phyloP scores from a whole-genome alignment of 2,888 invertebrate genomes.

The Scrobipalpa atriplicella region DNA sequence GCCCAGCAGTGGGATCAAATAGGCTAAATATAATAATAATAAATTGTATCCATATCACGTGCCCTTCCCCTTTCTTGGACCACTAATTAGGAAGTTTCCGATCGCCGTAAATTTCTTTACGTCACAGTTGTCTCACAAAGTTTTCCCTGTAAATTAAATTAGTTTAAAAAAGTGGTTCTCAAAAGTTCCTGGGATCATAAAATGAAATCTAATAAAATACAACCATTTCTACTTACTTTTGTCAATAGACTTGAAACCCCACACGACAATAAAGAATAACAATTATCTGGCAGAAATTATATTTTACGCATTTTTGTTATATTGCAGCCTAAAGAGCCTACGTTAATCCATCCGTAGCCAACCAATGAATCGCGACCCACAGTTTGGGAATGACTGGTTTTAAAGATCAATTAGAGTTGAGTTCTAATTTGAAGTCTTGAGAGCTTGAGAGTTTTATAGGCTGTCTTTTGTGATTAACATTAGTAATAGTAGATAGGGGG shows the following conservation, averaged over 20 bases:
- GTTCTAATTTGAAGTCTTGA: conserved; percentile 51
- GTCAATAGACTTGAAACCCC: too few relatives aligned
- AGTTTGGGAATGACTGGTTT: neutral
- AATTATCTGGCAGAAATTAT: too few relatives aligned
- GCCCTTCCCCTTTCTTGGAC: conserved; percentile 53
- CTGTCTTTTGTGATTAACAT: conserved; percentile 16
- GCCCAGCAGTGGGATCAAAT: too few relatives aligned
- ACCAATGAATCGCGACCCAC: neutral
- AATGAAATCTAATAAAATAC: too few relatives aligned
- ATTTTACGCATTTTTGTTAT: too few relatives aligned
- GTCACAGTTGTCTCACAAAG: conserved; percentile 61
- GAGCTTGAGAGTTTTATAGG: conserved; percentile 5
- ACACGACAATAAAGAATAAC: too few relatives aligned
- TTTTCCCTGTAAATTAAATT: conserved; percentile 64
- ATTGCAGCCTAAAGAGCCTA: too few relatives aligned
- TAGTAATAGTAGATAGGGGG: too few relatives aligned
- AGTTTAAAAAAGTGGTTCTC: conserved; percentile 44
- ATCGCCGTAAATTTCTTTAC: conserved; percentile 69
- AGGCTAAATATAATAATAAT: too few relatives aligned
- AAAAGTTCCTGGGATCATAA: neutral
- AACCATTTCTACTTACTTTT: too few relatives aligned
- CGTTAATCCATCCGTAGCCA: neutral
- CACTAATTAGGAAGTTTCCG: conserved; percentile 74
- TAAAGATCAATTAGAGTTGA: conserved; percentile 58
- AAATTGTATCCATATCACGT: conserved; percentile 45